phyloP scores from a whole-genome alignment of 2,888 invertebrate species.

The Girardia tigrina region DNA sequence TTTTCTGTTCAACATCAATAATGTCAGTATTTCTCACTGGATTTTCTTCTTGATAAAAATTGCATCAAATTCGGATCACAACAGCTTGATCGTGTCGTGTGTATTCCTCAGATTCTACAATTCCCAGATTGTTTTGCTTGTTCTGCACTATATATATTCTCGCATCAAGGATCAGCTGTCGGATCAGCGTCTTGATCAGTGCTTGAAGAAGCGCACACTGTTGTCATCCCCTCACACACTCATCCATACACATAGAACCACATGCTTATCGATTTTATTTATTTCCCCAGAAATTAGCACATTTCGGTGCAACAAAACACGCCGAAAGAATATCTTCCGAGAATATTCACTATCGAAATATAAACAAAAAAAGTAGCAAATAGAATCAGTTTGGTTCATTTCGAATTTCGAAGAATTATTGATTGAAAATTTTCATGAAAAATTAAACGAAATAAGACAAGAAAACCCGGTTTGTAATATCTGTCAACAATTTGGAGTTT shows the following conservation, averaged over 20 bases:
- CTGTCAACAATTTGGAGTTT: neutral
- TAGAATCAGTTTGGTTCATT: neutral
- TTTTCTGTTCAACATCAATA: too few relatives aligned
- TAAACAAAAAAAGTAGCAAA: neutral
- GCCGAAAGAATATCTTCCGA: constrained; percentile 11
- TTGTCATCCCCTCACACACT: too few relatives aligned
- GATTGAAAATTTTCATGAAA: neutral
- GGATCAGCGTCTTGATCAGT: too few relatives aligned
- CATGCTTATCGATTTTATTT: neutral
- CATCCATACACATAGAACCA: neutral
- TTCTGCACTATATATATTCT: constrained; percentile 12
- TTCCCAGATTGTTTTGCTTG: neutral
- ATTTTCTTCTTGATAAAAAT: too few relatives aligned
- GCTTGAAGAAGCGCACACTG: too few relatives aligned
- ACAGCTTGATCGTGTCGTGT: too few relatives aligned
- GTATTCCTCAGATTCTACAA: neutral
- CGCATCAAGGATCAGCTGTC: too few relatives aligned
- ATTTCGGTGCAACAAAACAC: neutral
- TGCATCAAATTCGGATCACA: too few relatives aligned
- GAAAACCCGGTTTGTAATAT: neutral
- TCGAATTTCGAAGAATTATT: constrained; percentile 19
- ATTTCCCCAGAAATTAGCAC: neutral
- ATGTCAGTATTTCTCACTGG: too few relatives aligned
- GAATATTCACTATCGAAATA: neutral
- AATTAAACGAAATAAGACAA: neutral